phyloP scores from a whole-genome alignment of 2,113 vertebrate genomes.

The Mustela nigripes region DNA sequence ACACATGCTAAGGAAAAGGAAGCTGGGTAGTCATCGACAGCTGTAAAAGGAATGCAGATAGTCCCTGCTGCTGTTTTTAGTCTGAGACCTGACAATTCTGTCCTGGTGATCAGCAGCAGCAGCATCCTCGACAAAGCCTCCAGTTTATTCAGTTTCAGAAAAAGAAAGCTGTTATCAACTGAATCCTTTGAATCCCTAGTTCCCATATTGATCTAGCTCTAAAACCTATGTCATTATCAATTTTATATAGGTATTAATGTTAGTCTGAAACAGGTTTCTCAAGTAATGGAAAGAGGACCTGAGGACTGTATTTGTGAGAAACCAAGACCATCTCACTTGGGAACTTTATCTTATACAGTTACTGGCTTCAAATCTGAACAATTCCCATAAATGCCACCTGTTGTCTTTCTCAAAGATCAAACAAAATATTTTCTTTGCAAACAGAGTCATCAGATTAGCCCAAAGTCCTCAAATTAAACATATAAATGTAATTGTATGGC shows the following conservation, averaged over 20 bases:
- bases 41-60: not conserved
- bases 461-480: not conserved
- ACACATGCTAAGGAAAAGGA: constrained; percentile 2
- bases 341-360: not conserved
- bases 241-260: not conserved
- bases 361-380: not conserved
- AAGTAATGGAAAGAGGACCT: not conserved
- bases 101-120: not conserved
- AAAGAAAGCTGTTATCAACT: not conserved
- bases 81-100: not conserved
- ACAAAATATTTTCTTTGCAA: not conserved
- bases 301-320: not conserved
- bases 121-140: not conserved
- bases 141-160: not conserved
- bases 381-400: not conserved
- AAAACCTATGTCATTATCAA: not conserved
- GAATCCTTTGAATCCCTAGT: not conserved
- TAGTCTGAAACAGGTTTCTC: not conserved
- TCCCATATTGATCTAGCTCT: not conserved
- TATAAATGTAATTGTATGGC: not conserved
- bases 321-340: not conserved
- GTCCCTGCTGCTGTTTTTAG: not conserved
- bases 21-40: not conserved
- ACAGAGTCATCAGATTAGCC: not conserved
- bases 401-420: constrained; percentile 32